Conservation (phyloP, 2,797 vertebrate species). For the Passerculus sandwichensis region DNA sequence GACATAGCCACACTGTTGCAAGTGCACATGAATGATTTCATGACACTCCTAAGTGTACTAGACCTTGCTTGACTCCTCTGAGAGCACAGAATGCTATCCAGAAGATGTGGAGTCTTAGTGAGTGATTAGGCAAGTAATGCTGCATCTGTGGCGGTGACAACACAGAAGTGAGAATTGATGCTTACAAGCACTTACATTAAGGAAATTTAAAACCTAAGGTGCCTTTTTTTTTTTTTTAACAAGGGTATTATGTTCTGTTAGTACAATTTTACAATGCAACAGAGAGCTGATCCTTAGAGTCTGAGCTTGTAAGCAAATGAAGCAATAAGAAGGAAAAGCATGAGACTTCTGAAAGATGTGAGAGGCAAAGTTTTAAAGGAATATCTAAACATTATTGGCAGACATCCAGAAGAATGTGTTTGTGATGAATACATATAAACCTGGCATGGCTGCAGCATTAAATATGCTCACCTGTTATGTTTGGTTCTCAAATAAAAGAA, state of each 20-base stretch:
- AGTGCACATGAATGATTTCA: background rate
- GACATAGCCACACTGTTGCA: background rate
- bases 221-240: background rate
- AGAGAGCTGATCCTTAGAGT: background rate
- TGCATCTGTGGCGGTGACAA: background rate
- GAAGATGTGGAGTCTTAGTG: background rate
- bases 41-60: background rate
- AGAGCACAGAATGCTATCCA: background rate
- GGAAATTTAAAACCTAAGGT: background rate
- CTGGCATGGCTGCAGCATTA: background rate
- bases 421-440: background rate
- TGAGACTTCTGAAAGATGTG: background rate
- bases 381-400: background rate
- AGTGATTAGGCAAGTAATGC: background rate
- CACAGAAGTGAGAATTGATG: background rate
- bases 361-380: constrained; percentile 1
- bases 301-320: background rate
- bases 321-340: background rate
- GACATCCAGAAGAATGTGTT: background rate
- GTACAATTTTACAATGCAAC: background rate
- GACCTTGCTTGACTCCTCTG: background rate
- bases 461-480: background rate
- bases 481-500: background rate
- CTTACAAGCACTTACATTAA: background rate
- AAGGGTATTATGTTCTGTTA: background rate